These are phyloP conservation scores for Pipistrellus pygmaeus DNA, from an alignment of 2,797 vertebrate species.

Conservation along the genomic window DNA sequence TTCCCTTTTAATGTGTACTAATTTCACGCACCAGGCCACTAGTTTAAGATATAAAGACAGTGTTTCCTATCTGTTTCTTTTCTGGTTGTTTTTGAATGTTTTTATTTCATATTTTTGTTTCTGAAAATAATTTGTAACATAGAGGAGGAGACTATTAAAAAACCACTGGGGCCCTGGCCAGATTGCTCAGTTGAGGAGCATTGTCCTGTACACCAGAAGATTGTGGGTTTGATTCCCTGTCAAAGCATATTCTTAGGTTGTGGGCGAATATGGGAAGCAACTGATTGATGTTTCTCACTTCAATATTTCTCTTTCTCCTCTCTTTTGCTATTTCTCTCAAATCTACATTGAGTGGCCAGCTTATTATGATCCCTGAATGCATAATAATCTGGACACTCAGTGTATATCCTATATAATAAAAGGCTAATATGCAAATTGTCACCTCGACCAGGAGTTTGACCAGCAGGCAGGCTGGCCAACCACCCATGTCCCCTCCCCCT, in stretches of 20 bases:
- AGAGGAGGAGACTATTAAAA: neutral
- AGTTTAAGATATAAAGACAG: neutral
- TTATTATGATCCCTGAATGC: too few species aligned
- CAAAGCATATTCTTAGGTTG: neutral
- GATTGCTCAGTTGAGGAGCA: neutral
- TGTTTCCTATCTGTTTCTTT: neutral
- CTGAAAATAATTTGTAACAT: neutral
- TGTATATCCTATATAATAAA: too few species aligned
- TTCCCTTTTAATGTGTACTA: too few species aligned
- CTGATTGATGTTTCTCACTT: neutral
- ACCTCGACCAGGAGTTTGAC: too few species aligned
- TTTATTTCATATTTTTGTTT: conserved; percentile 23
- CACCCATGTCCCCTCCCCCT: too few species aligned
- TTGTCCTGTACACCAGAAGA: neutral
- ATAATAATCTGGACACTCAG: too few species aligned
- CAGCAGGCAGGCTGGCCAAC: too few species aligned
- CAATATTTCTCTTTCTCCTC: neutral
- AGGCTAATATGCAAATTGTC: too few species aligned
- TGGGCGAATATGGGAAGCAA: neutral
- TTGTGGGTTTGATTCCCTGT: neutral
- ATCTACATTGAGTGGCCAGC: too few species aligned
- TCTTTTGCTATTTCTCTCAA: neutral
- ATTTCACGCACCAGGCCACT: too few species aligned
- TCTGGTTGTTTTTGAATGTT: neutral
- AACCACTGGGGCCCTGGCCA: neutral